phyloP scores from a whole-genome alignment of 2,888 invertebrate genomes.

The Branchipolynoe longqiensis region DNA sequence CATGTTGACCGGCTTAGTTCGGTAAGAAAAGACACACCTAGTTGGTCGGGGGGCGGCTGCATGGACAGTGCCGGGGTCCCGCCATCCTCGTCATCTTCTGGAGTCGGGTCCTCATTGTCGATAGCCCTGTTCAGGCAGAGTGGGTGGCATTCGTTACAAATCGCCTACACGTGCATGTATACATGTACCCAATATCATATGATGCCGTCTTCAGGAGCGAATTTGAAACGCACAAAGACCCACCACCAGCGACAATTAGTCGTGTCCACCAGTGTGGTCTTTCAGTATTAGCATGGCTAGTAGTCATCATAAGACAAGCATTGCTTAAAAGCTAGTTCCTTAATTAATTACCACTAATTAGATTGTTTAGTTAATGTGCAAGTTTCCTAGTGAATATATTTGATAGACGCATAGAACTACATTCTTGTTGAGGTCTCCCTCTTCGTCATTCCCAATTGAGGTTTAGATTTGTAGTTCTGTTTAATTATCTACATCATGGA shows the following conservation, averaged over 20 bases:
- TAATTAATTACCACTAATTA: background rate
- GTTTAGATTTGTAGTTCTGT: too few relatives aligned
- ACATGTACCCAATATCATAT: background rate
- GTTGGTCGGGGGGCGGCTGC: constrained; percentile 38
- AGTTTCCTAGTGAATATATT: background rate
- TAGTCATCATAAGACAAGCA: constrained; percentile 72
- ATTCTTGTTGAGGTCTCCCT: constrained; percentile 82
- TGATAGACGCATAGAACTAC: background rate
- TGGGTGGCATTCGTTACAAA: too few relatives aligned
- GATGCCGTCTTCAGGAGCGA: background rate
- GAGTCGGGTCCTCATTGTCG: constrained; percentile 60
- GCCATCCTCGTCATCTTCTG: constrained; percentile 60
- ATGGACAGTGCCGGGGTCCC: background rate
- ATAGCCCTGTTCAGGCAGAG: too few relatives aligned
- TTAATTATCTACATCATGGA: too few relatives aligned
- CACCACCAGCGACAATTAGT: background rate
- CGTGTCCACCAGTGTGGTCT: constrained; percentile 58
- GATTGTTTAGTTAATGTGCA: background rate
- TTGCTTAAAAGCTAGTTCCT: background rate
- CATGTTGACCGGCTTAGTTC: background rate
- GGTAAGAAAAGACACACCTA: background rate
- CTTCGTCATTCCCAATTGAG: constrained; percentile 87
- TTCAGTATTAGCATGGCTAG: constrained; percentile 79
- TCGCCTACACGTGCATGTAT: too few relatives aligned
- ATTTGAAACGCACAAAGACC: background rate